Evolutionary conservation across 1,140 invertebrate genomes (phyloP).

Genomic region (Drosophila gunungcola): DNA sequence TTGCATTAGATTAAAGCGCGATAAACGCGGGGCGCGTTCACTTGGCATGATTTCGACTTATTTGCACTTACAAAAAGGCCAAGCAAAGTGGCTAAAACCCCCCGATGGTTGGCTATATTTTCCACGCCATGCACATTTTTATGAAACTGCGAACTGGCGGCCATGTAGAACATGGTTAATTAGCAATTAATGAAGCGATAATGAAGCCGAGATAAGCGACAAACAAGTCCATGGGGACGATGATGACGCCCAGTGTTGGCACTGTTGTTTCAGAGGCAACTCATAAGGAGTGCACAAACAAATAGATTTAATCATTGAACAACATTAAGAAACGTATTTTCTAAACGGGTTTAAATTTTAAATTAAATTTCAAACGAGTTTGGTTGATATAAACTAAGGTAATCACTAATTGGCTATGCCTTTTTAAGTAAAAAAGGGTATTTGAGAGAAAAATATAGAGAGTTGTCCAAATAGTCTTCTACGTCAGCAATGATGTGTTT

Average conservation of each 20-base stretch:
- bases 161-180: constrained; percentile 82
- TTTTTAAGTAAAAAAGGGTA: too few species aligned
- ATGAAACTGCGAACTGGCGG: constrained; percentile 50
- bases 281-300: background rate
- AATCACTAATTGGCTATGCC: too few species aligned
- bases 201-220: constrained; percentile 81
- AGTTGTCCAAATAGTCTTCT: background rate
- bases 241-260: constrained; percentile 25
- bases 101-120: constrained; percentile 58
- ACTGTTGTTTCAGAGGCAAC: constrained; percentile 16
- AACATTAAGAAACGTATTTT: too few species aligned
- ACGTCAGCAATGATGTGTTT: background rate
- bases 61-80: constrained; percentile 82
- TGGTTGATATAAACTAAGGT: too few species aligned
- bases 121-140: constrained; percentile 80
- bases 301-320: background rate
- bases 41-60: constrained; percentile 81
- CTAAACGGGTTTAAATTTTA: too few species aligned
- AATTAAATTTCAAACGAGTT: too few species aligned
- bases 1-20: constrained; percentile 81
- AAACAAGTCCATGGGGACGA: constrained; percentile 30
- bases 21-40: constrained; percentile 74
- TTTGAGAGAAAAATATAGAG: background rate
- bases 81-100: constrained; percentile 38
- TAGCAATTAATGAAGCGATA: constrained; percentile 84